phyloP scores from a whole-genome alignment of 2,888 invertebrate genomes.

The Caenorhabditis sulstoni region DNA sequence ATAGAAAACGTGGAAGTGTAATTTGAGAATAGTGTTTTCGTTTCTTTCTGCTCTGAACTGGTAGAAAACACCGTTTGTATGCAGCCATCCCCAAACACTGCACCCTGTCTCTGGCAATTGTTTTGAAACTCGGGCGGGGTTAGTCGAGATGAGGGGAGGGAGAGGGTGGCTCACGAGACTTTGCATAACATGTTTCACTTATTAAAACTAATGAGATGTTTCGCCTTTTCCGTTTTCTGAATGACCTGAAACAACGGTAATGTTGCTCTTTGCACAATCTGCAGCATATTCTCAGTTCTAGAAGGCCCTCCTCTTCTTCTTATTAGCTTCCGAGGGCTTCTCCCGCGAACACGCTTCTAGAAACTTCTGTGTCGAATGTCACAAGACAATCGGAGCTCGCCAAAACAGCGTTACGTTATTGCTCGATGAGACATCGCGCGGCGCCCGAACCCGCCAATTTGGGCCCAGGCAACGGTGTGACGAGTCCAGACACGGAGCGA shows the following conservation, averaged over 20 bases:
- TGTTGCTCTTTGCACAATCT: conserved; percentile 43
- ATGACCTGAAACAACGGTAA: neutral
- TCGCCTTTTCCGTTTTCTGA: conserved; percentile 14
- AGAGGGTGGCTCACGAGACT: no score
- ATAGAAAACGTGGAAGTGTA: conserved; percentile 41
- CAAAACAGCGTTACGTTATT: no score
- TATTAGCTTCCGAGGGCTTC: conserved; percentile 1
- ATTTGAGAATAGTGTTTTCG: conserved; percentile 58
- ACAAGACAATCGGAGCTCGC: no score
- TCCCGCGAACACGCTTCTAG: neutral
- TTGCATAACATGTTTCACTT: conserved; percentile 47
- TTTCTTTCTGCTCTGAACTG: conserved; percentile 44
- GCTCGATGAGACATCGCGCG: neutral
- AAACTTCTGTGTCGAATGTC: neutral
- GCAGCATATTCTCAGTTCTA: conserved; percentile 25
- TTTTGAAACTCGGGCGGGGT: conserved; percentile 36
- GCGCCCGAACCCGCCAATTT: conserved; percentile 2
- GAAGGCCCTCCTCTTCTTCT: no score
- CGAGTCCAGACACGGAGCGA: conserved; percentile 12
- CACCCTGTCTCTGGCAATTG: conserved; percentile 25
- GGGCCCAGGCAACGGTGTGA: conserved; percentile 3
- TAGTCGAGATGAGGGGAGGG: no score
- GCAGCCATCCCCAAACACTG: conserved; percentile 32
- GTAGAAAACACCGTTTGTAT: conserved; percentile 54
- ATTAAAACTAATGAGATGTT: conserved; percentile 60